Base-by-base conservation (phyloP, 1,140 invertebrate genomes). In the Drosophila cardini region DNA sequence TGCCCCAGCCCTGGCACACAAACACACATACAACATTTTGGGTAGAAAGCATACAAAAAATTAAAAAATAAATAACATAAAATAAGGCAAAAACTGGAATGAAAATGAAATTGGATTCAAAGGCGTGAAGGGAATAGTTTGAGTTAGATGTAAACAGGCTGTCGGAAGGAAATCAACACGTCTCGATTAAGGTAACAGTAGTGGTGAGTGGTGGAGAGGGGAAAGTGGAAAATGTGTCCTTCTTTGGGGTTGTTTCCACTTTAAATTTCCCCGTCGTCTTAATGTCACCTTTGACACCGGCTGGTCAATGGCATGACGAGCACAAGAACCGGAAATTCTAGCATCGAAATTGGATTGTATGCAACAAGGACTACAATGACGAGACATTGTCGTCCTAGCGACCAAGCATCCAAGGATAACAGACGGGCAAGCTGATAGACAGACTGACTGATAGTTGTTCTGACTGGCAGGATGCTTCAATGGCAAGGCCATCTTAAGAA, bases 401-500 rank as follows among this genome's bases (percentile, higher is more conserved):
- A 86, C 73, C 76, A 63, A 48, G 32, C 53, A 13, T 21, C 11
- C 32, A 71, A 71, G 75, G 71, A 82, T 60, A 65, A 43, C 80
- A 76, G 82, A 69, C 30, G n/a, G 48, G 26, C 52, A 15, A 32
- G 9, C 32, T 11, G 32, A 13, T 8, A 43, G 70, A 75, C 40
- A 55, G 62, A 6, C 32, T 21, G 57, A 30, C 40, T 26, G 32
- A 10, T 13, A 16, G 52, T 15, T 45, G 30, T 0, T 16, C 21
- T 16, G 26, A 16, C 4, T 26, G 26, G 40, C 5, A 10, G 16
- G 10, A 10, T 38, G 50, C 15, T n/a, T 53, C 26, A 32, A 13
- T n/a, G 34, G 42, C 55, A 60, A 48, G 71, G 64, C 79, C 81
- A 89, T 87, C 83, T 87, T 87, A 83, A 89, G 83, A 79, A 86